phyloP scores from a whole-genome alignment of 2,113 vertebrate genomes.

The Ramphastos sulfuratus region DNA sequence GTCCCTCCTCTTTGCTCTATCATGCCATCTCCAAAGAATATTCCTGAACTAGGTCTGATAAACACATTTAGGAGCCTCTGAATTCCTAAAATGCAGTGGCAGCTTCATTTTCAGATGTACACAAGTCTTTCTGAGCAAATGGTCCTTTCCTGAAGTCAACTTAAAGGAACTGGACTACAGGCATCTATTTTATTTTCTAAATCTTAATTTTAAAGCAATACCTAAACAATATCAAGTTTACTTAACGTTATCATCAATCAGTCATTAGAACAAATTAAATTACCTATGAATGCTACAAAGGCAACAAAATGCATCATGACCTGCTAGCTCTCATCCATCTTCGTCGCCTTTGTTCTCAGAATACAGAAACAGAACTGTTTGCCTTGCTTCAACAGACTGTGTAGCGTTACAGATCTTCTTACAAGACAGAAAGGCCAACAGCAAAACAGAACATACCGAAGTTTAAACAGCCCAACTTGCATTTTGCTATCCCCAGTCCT shows the following conservation, averaged over 20 bases:
- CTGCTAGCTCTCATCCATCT: neutral
- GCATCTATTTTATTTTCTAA: neutral
- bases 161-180: neutral
- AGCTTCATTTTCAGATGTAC: neutral
- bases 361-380: neutral
- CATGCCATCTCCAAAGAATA: neutral
- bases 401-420: neutral
- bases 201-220: neutral
- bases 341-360: neutral
- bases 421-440: neutral
- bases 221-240: neutral
- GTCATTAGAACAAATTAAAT: neutral
- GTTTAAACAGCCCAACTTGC: neutral
- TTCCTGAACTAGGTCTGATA: neutral
- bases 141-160: neutral
- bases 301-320: conserved; percentile 2
- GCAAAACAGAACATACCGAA: fast-evolving
- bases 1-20: neutral
- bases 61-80: neutral
- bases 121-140: neutral
- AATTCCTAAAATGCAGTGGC: neutral
- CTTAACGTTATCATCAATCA: neutral
- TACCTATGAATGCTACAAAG: neutral
- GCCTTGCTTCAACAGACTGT: neutral
- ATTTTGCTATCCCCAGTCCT: neutral